phyloP scores from a whole-genome alignment of 2,797 vertebrate species.

The Pagetopsis macropterus region DNA sequence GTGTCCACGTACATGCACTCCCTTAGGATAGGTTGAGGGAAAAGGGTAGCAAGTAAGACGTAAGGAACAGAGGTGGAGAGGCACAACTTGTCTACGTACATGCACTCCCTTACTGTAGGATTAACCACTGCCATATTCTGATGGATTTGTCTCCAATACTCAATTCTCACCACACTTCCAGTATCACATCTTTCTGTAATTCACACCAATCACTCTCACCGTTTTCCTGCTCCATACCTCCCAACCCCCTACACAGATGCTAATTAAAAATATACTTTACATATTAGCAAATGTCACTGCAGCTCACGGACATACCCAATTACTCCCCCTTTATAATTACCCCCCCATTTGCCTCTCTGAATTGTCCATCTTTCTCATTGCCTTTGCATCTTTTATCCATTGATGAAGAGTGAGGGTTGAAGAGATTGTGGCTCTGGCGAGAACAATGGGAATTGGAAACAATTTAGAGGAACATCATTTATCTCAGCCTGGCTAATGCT shows the following conservation, averaged over 20 bases:
- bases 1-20: no score
- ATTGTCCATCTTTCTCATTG: conserved; percentile 9
- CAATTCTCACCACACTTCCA: conserved; percentile 18
- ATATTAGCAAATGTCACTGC: conserved; percentile 42
- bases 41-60: no score
- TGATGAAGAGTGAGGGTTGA: conserved; percentile 34
- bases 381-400: conserved; percentile 34
- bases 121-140: conserved; percentile 21
- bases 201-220: background rate
- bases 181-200: conserved; percentile 38
- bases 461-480: conserved; percentile 67
- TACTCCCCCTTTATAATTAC: conserved; percentile 34
- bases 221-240: background rate
- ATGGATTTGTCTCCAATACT: conserved; percentile 8
- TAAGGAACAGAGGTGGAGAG: no score
- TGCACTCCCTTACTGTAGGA: no score
- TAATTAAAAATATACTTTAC: conserved; percentile 37
- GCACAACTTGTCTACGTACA: no score
- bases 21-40: no score
- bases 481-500: conserved; percentile 41
- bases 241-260: background rate
- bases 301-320: conserved; percentile 12
- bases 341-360: conserved; percentile 18
- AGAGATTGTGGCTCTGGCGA: conserved; percentile 35
- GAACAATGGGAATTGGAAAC: conserved; percentile 63